Evolutionary conservation across 2,113 vertebrate genomes (phyloP).

Genomic region (Muntiacus reevesi): DNA sequence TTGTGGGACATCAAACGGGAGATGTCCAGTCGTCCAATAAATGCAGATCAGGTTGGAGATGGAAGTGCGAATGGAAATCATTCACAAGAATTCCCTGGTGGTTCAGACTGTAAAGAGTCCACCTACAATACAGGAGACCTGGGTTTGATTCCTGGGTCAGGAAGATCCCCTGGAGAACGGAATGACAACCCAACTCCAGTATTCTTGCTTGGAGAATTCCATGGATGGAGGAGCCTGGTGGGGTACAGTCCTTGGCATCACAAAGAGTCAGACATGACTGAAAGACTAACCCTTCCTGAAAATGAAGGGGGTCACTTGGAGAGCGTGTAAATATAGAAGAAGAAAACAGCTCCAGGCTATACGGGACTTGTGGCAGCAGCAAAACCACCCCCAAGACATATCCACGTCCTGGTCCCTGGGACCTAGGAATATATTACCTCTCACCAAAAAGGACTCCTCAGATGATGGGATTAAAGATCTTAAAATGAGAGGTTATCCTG

Average conservation of each 20-base stretch:
- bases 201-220: neutral
- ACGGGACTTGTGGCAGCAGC: neutral
- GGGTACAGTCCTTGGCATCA: neutral
- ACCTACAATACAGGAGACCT: neutral
- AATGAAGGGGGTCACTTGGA: neutral
- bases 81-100: neutral
- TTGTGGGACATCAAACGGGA: neutral
- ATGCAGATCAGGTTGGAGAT: neutral
- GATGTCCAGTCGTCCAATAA: accelerated
- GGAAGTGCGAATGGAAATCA: neutral
- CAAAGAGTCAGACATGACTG: neutral
- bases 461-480: neutral
- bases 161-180: neutral
- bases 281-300: neutral
- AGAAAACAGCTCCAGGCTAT: neutral
- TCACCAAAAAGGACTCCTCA: neutral
- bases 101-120: neutral
- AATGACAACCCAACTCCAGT: neutral
- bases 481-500: neutral
- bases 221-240: accelerated
- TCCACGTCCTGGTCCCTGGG: neutral
- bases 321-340: neutral
- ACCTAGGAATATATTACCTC: neutral
- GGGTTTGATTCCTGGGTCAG: accelerated
- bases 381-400: neutral